phyloP scores from a whole-genome alignment of 2,113 vertebrate genomes.

The Stomatorhinus ivindoensis region DNA sequence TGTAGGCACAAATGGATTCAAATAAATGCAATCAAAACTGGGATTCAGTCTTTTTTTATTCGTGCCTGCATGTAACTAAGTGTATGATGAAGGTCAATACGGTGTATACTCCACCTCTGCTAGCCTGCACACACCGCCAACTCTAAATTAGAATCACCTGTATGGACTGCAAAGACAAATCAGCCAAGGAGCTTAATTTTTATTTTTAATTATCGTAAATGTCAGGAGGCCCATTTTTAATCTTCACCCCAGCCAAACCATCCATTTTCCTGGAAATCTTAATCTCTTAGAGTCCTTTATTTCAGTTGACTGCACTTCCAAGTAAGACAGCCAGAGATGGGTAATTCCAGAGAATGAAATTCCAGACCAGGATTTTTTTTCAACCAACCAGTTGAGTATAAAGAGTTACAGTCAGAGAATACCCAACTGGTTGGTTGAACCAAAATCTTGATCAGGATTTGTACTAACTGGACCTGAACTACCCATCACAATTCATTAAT shows the following conservation, averaged over 20 bases:
- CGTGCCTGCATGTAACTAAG: background rate
- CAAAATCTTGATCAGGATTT: background rate
- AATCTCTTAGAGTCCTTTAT: background rate
- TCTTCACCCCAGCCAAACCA: background rate
- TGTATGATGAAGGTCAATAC: background rate
- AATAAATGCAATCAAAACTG: background rate
- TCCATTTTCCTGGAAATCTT: background rate
- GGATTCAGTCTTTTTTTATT: background rate
- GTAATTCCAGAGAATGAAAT: background rate
- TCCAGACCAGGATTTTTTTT: background rate
- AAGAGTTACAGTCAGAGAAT: background rate
- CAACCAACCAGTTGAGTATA: background rate
- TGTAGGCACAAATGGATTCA: background rate
- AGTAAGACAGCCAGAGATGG: background rate
- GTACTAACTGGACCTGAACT: background rate
- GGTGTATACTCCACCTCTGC: background rate
- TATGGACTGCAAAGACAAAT: background rate
- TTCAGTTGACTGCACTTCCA: background rate
- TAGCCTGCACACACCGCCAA: background rate
- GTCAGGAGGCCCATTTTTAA: background rate
- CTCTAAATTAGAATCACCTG: background rate
- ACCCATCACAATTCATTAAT: background rate
- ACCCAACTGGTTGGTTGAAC: background rate
- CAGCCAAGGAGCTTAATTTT: constrained; percentile 1
- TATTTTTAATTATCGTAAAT: background rate